These are phyloP conservation scores for Ophthalmolycus amberensis DNA, from an alignment of 2,113 vertebrate genomes.

Conservation along the genomic window DNA sequence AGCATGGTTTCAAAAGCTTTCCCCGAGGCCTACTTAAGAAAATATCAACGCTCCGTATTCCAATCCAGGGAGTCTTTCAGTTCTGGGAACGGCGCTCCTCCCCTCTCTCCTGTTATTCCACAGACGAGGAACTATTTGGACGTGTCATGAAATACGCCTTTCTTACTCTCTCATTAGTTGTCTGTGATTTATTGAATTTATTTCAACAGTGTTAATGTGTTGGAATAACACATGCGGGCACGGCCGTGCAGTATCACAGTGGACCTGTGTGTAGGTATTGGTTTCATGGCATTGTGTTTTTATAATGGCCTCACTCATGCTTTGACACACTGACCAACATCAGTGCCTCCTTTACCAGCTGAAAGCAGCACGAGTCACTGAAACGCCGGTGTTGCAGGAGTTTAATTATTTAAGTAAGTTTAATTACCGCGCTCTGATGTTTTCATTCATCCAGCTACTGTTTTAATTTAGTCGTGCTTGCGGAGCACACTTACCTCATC, in stretches of 20 bases:
- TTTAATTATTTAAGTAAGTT: slow-evolving; percentile 43
- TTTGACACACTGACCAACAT: slow-evolving; percentile 5
- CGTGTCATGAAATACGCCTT: slow-evolving; percentile 63
- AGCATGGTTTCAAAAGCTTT: slow-evolving; percentile 68
- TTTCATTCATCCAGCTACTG: slow-evolving; percentile 19
- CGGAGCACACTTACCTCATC: slow-evolving; percentile 11
- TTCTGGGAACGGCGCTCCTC: slow-evolving; percentile 66
- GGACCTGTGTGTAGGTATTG: neutral
- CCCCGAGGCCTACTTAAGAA: slow-evolving; percentile 77
- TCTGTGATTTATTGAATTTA: slow-evolving; percentile 62
- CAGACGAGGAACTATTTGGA: slow-evolving; percentile 51
- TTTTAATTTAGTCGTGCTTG: slow-evolving; percentile 20
- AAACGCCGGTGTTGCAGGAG: slow-evolving; percentile 7
- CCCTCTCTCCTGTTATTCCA: slow-evolving; percentile 60
- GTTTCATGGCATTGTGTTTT: slow-evolving; percentile 13
- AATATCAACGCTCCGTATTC: slow-evolving; percentile 70
- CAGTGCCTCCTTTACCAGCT: neutral
- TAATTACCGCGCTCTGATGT: slow-evolving; percentile 41
- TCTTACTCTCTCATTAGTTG: slow-evolving; percentile 61
- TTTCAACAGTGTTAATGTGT: slow-evolving; percentile 25
- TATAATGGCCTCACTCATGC: slow-evolving; percentile 6
- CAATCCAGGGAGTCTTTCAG: slow-evolving; percentile 57
- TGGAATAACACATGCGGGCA: slow-evolving; percentile 18
- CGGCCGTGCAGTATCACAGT: neutral
- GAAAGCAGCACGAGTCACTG: slow-evolving; percentile 26